phyloP scores from a whole-genome alignment of 2,888 invertebrate species.

The Diarsia dahlii region DNA sequence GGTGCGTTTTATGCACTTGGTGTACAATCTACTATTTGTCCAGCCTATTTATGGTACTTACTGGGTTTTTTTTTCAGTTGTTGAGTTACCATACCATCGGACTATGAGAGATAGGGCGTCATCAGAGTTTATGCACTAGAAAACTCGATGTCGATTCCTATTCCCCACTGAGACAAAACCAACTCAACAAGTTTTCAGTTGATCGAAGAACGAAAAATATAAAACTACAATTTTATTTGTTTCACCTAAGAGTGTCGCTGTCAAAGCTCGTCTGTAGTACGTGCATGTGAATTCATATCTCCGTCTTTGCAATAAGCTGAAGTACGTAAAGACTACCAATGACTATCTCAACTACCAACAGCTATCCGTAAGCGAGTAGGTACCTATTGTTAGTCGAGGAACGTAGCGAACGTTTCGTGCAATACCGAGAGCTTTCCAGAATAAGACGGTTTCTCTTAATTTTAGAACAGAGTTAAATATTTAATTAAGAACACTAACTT shows the following conservation, averaged over 20 bases:
- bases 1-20: too few relatives aligned
- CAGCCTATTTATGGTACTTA: too few relatives aligned
- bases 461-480: constrained; percentile 74
- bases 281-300: constrained; percentile 56
- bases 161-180: neutral
- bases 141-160: neutral
- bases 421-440: constrained; percentile 55
- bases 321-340: constrained; percentile 44
- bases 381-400: constrained; percentile 46
- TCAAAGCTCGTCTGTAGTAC: constrained; percentile 39
- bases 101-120: neutral
- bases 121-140: neutral
- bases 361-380: neutral
- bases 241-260: constrained; percentile 28
- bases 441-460: constrained; percentile 70
- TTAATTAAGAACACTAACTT: constrained; percentile 76
- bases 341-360: neutral
- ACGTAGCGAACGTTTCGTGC: constrained; percentile 36
- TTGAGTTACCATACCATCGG: neutral
- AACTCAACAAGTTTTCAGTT: neutral
- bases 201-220: constrained; percentile 25
- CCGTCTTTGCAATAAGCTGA: constrained; percentile 46
- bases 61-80: neutral
- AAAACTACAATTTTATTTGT: constrained; percentile 42
- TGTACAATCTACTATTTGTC: too few relatives aligned